Percentiles rank a stretch among this genome's conserved stretches.
Conservation (phyloP, 2,888 invertebrate genomes). For the Altica lythri region DNA sequence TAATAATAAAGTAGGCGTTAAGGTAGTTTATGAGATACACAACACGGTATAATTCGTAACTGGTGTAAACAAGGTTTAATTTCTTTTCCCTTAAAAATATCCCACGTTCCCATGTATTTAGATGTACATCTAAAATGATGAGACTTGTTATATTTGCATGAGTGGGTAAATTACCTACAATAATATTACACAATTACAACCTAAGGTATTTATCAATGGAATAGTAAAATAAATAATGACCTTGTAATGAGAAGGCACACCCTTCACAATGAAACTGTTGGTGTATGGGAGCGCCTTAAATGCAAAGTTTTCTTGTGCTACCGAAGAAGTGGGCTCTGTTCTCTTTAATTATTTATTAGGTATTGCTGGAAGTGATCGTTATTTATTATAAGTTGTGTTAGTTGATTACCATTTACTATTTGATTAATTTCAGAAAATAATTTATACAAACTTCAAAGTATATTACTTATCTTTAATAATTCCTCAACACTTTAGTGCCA, state of each 20-base stretch:
- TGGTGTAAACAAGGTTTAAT: too few relatives aligned
- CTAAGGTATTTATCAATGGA: constrained; percentile 1
- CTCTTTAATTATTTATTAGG: too few relatives aligned
- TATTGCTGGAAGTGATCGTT: too few relatives aligned
- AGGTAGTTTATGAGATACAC: too few relatives aligned
- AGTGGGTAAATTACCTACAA: constrained; percentile 1
- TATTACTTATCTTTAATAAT: too few relatives aligned
- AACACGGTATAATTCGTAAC: too few relatives aligned
- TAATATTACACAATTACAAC: constrained; percentile 2
- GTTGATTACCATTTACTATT: too few relatives aligned
- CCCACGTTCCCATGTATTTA: background rate
- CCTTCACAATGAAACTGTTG: constrained; percentile 3
- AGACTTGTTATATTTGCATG: constrained; percentile 1
- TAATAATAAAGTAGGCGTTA: too few relatives aligned
- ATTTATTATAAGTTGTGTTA: too few relatives aligned
- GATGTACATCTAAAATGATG: background rate
- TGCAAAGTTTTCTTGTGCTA: background rate
- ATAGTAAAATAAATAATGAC: constrained; percentile 3
- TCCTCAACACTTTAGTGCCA: too few relatives aligned
- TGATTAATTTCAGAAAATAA: too few relatives aligned
- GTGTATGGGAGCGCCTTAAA: constrained; percentile 3
- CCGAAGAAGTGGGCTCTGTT: background rate
- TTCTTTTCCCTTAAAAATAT: background rate
- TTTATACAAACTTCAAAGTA: too few relatives aligned
- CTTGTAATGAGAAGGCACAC: constrained; percentile 2